A percentile compares a stretch with the other conserved stretches of the same genome.
Conservation (phyloP, 2,113 vertebrate species). For the Bungarus multicinctus region DNA sequence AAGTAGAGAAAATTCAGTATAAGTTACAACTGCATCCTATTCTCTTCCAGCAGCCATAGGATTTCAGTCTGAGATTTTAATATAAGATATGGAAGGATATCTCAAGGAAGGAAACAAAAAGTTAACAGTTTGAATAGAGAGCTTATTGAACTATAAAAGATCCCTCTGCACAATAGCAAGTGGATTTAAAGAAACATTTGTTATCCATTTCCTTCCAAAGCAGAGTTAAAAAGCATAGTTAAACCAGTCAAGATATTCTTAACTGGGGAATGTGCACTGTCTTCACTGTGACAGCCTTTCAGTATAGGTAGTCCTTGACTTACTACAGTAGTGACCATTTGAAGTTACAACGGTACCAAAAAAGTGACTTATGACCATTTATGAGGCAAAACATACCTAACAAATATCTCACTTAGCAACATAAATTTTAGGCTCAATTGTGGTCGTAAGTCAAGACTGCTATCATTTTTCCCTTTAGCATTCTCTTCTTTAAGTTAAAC, state of each 20-base stretch:
- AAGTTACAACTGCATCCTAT: neutral
- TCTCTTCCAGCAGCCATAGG: neutral
- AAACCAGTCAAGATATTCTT: neutral
- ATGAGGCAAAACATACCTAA: no score
- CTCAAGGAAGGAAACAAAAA: neutral
- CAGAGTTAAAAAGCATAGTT: neutral
- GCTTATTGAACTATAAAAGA: neutral
- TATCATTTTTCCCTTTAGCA: neutral
- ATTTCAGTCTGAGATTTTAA: neutral
- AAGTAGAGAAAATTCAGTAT: no score
- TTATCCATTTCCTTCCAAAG: neutral
- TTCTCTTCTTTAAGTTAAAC: neutral
- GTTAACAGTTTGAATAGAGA: neutral
- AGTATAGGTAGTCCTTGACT: neutral
- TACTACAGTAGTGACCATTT: no score
- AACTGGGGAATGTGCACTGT: neutral
- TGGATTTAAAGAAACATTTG: neutral
- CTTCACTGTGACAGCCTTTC: neutral
- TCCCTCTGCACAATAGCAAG: neutral
- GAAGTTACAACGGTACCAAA: no score
- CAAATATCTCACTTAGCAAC: no score
- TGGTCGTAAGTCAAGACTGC: neutral
- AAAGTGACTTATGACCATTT: no score
- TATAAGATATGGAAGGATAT: neutral
- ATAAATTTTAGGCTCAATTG: no score